These are phyloP conservation scores for Elachura formosa DNA, from an alignment of 2,113 vertebrate species.

Conservation along the genomic window DNA sequence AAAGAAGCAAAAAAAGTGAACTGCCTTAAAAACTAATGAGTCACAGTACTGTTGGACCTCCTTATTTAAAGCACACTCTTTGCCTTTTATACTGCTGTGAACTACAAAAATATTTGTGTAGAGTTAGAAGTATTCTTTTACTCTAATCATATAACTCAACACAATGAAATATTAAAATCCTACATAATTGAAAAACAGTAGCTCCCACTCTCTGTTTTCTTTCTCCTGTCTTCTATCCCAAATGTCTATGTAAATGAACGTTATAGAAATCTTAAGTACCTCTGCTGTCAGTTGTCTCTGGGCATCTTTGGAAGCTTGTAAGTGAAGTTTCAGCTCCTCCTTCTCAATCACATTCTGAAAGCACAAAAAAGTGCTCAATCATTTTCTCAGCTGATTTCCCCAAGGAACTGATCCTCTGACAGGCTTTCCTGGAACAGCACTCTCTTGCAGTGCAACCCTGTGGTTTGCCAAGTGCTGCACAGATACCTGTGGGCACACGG, in stretches of 20 bases:
- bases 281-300: constrained; percentile 94
- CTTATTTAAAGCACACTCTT: neutral
- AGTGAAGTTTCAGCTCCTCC: constrained; percentile 92
- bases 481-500: neutral
- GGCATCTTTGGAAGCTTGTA: constrained; percentile 95
- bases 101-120: neutral
- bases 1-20: neutral
- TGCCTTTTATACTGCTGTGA: neutral
- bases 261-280: constrained; percentile 63
- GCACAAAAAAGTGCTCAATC: constrained; percentile 5
- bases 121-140: neutral
- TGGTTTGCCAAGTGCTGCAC: neutral
- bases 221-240: neutral
- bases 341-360: constrained; percentile 92
- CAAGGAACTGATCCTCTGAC: neutral
- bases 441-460: neutral
- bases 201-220: neutral
- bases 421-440: neutral
- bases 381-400: neutral
- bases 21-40: neutral
- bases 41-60: neutral
- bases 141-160: neutral
- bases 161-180: neutral
- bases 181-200: neutral
- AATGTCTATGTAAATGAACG: neutral